These are phyloP conservation scores for Myotis findleyi DNA, from an alignment of 2,797 vertebrate genomes.

Conservation along the genomic window DNA sequence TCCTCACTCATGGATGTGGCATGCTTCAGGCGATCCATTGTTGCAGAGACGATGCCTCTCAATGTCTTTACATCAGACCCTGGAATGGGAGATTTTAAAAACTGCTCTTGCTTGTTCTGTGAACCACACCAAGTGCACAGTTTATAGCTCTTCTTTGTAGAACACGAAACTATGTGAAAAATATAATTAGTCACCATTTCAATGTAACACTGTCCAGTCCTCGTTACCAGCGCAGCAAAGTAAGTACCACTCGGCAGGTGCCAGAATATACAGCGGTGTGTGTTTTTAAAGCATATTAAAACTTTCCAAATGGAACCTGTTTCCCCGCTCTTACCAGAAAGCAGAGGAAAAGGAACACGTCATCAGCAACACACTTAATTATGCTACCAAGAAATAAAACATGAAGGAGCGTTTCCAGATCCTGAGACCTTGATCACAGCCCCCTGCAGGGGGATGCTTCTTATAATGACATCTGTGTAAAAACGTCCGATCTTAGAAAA, in stretches of 20 bases:
- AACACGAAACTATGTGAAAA: neutral
- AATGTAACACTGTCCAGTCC: neutral
- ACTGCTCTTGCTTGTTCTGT: constrained; percentile 9
- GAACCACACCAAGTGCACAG: neutral
- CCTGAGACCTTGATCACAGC: neutral
- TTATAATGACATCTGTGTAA: neutral
- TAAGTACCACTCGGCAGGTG: neutral
- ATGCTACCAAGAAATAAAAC: constrained; percentile 43
- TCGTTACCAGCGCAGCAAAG: constrained; percentile 8
- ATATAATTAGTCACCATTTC: neutral
- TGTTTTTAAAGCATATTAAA: constrained; percentile 66
- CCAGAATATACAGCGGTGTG: constrained; percentile 44
- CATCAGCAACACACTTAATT: constrained; percentile 5
- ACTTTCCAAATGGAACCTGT: constrained; percentile 56
- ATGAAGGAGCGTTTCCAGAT: constrained; percentile 11
- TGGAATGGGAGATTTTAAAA: neutral
- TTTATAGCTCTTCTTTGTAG: neutral
- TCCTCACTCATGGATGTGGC: neutral
- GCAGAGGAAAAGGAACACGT: constrained; percentile 49
- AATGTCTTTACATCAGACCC: neutral
- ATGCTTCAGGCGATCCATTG: neutral
- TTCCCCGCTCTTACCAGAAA: constrained; percentile 60
- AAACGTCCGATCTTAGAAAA: neutral
- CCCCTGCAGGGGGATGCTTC: neutral
- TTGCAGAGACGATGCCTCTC: neutral